A percentile compares a stretch with the other conserved stretches of the same genome.
Evolutionary conservation across 2,797 vertebrate genomes (phyloP).

Genomic region (Acrossocheilus fasciatus): DNA sequence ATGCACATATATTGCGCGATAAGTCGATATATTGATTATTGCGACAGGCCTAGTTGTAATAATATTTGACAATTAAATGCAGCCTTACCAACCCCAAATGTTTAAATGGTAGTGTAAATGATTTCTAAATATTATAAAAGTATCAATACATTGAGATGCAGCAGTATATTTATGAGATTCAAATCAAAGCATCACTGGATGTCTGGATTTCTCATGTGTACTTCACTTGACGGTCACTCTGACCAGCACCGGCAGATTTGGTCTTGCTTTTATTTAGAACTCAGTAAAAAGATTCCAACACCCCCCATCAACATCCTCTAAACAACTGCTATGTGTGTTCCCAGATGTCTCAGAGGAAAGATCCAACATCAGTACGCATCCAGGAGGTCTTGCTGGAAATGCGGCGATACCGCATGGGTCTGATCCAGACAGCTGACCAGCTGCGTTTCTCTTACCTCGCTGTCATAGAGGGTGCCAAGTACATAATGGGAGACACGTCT

Average conservation of each 20-base stretch:
- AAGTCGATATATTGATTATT: too few species aligned
- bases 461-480: slow-evolving; percentile 94
- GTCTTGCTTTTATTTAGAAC: neutral
- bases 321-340: neutral
- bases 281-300: neutral
- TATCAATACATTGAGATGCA: too few species aligned
- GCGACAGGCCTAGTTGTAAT: too few species aligned
- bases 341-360: slow-evolving; percentile 86
- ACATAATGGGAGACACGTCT: slow-evolving; percentile 91
- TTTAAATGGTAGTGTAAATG: too few species aligned
- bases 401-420: slow-evolving; percentile 92
- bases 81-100: too few species aligned
- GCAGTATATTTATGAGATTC: neutral
- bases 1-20: too few species aligned
- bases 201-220: neutral
- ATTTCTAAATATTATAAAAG: too few species aligned
- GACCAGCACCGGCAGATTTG: neutral
- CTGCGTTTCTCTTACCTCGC: slow-evolving; percentile 97
- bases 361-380: slow-evolving; percentile 92
- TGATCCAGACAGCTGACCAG: slow-evolving; percentile 97
- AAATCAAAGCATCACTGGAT: neutral
- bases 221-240: neutral
- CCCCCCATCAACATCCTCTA: neutral
- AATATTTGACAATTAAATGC: too few species aligned
- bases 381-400: slow-evolving; percentile 96